phyloP scores from a whole-genome alignment of 2,113 vertebrate species.

The Microtus oregoni region DNA sequence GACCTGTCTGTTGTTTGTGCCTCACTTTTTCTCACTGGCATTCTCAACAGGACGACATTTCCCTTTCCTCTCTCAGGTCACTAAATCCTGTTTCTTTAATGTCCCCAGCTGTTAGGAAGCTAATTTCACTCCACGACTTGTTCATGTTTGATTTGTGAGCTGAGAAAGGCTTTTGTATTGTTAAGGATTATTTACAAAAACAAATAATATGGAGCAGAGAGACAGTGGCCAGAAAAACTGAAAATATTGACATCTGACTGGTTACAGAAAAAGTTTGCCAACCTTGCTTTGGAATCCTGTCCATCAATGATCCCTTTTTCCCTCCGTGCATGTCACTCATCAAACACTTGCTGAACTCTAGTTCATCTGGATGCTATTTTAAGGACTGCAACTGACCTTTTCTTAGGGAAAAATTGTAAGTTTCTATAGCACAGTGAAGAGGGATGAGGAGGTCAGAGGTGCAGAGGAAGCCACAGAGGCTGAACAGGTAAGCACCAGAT shows the following conservation, averaged over 20 bases:
- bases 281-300: background rate
- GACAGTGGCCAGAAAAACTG: background rate
- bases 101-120: background rate
- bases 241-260: background rate
- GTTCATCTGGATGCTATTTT: background rate
- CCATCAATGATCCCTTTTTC: too few relatives aligned
- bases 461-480: background rate
- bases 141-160: background rate
- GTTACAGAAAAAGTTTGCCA: background rate
- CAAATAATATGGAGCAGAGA: background rate
- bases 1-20: background rate
- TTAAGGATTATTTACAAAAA: conserved; percentile 37
- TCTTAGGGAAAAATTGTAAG: background rate
- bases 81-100: background rate
- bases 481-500: background rate
- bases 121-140: background rate
- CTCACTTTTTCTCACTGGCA: background rate
- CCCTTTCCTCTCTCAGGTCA: background rate
- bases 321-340: background rate
- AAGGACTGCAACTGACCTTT: background rate
- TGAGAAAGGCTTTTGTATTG: conserved; percentile 15
- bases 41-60: background rate
- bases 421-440: background rate
- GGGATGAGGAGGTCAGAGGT: background rate
- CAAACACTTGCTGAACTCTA: background rate